These are phyloP conservation scores for Ditylenchus dipsaci DNA, from an alignment of 1,140 invertebrate genomes.

Conservation along the genomic window DNA sequence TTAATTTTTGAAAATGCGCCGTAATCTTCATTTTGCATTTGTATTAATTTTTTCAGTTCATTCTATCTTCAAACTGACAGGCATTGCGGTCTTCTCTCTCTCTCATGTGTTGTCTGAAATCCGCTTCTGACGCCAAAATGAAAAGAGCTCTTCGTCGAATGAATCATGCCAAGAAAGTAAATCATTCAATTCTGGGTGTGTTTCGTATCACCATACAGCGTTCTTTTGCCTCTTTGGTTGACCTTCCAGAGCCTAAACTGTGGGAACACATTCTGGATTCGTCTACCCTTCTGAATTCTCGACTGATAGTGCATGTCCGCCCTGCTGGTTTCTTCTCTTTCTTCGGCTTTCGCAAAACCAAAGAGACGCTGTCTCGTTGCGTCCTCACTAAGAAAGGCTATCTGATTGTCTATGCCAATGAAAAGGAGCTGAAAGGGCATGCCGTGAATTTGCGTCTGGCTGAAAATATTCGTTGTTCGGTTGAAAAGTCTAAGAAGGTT, in stretches of 20 bases:
- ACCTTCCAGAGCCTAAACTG: not conserved
- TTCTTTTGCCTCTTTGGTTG: not conserved
- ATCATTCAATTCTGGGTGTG: not conserved
- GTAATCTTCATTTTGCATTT: no score
- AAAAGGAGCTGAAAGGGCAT: not conserved
- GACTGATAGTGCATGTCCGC: not conserved
- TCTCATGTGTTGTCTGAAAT: no score
- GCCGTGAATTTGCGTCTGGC: constrained; percentile 1
- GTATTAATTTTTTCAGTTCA: no score
- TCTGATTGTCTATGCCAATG: not conserved
- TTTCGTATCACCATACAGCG: not conserved
- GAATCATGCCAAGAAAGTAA: no score
- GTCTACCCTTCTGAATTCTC: not conserved
- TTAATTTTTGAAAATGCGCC: no score
- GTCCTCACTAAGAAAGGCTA: not conserved
- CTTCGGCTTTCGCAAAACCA: not conserved
- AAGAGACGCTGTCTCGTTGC: not conserved
- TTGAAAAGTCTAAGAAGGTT: not conserved
- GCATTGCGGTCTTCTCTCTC: no score
- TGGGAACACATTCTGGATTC: not conserved
- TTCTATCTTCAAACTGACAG: no score
- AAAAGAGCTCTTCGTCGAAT: no score
- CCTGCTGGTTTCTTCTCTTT: not conserved
- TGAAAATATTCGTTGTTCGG: not conserved
- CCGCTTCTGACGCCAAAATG: no score